Conservation (phyloP, 2,797 vertebrate genomes). For the Pterois miles region DNA sequence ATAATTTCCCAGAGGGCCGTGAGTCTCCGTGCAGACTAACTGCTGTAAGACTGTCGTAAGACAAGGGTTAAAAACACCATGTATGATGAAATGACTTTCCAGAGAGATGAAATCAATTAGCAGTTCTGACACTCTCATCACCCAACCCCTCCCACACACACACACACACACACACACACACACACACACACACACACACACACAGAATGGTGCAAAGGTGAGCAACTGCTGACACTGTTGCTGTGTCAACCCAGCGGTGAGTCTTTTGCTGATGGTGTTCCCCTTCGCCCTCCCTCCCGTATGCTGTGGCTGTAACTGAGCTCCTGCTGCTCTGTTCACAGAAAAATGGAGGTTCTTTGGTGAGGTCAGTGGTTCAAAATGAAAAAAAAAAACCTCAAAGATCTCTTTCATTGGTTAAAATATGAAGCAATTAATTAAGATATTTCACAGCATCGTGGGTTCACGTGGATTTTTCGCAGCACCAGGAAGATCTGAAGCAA, state of each 20-base stretch:
- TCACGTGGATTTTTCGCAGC: no score
- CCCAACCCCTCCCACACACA: background rate
- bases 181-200: conserved; percentile 20
- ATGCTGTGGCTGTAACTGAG: conserved; percentile 11
- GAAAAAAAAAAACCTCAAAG: background rate
- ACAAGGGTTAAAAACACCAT: conserved; percentile 83
- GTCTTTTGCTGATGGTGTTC: conserved; percentile 25
- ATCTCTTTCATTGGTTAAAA: no score
- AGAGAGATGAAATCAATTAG: conserved; percentile 83
- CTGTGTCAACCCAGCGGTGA: conserved; percentile 48
- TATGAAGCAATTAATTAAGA: background rate
- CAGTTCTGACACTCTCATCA: conserved; percentile 18
- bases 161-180: conserved; percentile 7
- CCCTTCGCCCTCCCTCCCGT: background rate
- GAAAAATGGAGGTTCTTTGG: background rate
- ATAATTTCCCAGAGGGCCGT: conserved; percentile 56
- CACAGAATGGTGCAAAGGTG: conserved; percentile 68
- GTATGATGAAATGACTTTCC: conserved; percentile 85
- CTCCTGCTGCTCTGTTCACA: conserved; percentile 16
- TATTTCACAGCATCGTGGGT: background rate
- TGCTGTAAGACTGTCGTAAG: conserved; percentile 74
- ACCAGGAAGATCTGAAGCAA: no score
- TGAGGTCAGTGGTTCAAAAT: background rate
- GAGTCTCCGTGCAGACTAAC: conserved; percentile 55
- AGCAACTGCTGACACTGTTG: conserved; percentile 70